Evolutionary conservation across 2,797 vertebrate genomes (phyloP), one percentile per base, ranked within the genome.

Genomic region (Malacoctenus gilli): DNA sequence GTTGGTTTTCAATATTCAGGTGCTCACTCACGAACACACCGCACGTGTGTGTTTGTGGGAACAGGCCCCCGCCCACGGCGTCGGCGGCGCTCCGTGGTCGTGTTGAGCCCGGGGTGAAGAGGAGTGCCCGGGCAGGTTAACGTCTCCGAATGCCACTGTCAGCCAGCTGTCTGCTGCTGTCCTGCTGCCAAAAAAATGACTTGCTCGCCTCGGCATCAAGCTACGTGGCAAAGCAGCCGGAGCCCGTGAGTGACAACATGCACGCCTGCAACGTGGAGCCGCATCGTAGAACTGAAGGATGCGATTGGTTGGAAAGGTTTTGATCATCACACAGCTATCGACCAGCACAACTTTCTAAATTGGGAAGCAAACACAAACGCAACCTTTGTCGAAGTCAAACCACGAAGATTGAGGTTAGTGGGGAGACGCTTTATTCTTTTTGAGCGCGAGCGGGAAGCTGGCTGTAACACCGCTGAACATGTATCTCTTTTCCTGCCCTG

Each of bases 111-210:
- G 23, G 47, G 71, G 67, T 70, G 43, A 54, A 23, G 70, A 57
- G 52, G 77, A 55, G 54, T 58, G 84, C 76, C 63, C 62, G 70
- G 63, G 68, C 70, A 82, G 75, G 81, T 82, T 67, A 75, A 52
- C 43, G 8, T 73, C 65, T 72, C 66, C 1, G 35, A 36, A 61
- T 1, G 68, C 48, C 39, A 40, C 68, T 40, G 77, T 71, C 79
- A 77, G 75, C 62, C 66, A 62, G 69, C 75, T 77, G 81, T 67
- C 64, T 68, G 56, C 58, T 31, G 67, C 63, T 64, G 55, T 57
- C 62, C 34, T 1, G 59, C 59, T 77, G 82, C 82, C 82, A 84
- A 56, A 38, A 63, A 43, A 35, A 46, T 65, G 63, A 77, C 52
- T 55, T 12, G 35, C 56, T 19, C 13, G 28, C 18, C 23, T 55